Evolutionary conservation across 2,888 invertebrate species (phyloP).

Genomic region (Tenthredo scrophulariae): DNA sequence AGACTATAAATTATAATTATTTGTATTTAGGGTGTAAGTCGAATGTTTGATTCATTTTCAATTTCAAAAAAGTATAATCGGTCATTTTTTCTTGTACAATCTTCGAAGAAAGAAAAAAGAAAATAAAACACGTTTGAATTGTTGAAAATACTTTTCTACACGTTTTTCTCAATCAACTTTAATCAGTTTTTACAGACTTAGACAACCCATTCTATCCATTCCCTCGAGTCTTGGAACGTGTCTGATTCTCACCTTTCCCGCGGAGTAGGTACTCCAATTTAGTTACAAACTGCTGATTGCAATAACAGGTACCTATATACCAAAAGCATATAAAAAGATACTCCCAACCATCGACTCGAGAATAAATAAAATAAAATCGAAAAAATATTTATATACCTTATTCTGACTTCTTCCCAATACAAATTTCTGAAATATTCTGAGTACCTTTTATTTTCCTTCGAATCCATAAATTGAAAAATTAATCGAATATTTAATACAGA

Average conservation of each 20-base stretch:
- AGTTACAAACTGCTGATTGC: constrained; percentile 4
- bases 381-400: background rate
- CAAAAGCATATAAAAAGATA: background rate
- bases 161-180: constrained; percentile 4
- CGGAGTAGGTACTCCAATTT: background rate
- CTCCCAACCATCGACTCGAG: too few relatives aligned
- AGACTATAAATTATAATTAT: too few relatives aligned
- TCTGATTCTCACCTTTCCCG: constrained; percentile 4
- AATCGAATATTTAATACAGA: too few relatives aligned
- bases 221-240: background rate
- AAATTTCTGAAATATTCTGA: too few relatives aligned
- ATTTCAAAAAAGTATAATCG: background rate
- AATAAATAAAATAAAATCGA: too few relatives aligned
- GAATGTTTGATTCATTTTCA: background rate
- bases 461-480: background rate
- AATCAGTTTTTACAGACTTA: background rate
- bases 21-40: background rate
- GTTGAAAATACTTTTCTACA: background rate
- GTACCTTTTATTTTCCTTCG: background rate
- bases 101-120: background rate
- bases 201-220: background rate
- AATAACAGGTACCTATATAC: background rate
- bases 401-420: background rate
- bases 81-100: background rate
- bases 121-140: background rate